phyloP scores from a whole-genome alignment of 1,140 invertebrate species.

The Brevipalpus yothersi region DNA sequence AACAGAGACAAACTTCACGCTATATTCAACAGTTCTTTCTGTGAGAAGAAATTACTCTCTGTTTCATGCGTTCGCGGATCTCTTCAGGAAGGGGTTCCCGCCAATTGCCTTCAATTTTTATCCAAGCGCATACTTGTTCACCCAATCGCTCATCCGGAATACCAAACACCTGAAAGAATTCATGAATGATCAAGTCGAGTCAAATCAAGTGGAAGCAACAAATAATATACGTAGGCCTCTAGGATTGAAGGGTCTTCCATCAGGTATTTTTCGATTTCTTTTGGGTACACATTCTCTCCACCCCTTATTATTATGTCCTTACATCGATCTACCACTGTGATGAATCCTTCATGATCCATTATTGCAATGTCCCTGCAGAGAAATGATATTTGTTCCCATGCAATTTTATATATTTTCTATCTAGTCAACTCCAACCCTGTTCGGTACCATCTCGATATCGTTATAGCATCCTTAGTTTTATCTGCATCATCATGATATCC shows the following conservation, averaged over 20 bases:
- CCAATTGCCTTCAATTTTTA: conserved; percentile 19
- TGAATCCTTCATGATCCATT: conserved; percentile 46
- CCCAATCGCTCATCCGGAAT: conserved; percentile 27
- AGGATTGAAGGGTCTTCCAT: conserved; percentile 41
- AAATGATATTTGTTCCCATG: not conserved
- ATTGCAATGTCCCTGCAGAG: conserved; percentile 42
- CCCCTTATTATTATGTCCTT: conserved; percentile 13
- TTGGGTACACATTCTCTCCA: conserved; percentile 13
- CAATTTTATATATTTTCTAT: not conserved
- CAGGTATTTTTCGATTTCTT: conserved; percentile 11
- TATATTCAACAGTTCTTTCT: not conserved
- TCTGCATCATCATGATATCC: conserved; percentile 57
- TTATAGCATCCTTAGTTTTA: conserved; percentile 47
- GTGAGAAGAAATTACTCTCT: conserved; percentile 4
- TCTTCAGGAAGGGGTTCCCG: conserved; percentile 11
- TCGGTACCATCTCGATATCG: conserved; percentile 17
- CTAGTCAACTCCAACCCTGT: not conserved
- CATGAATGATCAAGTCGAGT: not conserved
- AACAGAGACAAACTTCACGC: not conserved
- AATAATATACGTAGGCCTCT: conserved; percentile 32
- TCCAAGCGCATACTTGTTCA: conserved; percentile 29
- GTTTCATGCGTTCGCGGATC: conserved; percentile 9
- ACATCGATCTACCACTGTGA: conserved; percentile 45
- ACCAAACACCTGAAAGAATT: conserved; percentile 20
- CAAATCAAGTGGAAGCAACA: not conserved